Evolutionary conservation across 2,113 vertebrate species (phyloP).

Genomic region (Zosterops pallidus): DNA sequence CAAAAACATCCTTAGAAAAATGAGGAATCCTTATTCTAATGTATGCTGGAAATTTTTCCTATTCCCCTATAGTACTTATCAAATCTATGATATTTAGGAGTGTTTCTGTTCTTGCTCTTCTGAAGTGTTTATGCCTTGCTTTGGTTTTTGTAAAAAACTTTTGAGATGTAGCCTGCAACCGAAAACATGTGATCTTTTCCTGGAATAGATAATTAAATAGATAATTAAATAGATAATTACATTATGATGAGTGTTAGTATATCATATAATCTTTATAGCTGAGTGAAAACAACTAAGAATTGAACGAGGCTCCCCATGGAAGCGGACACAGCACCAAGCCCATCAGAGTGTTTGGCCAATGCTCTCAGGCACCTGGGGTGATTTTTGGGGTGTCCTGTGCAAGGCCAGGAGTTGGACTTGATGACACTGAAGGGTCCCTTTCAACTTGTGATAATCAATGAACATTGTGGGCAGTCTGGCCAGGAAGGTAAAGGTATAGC

Average conservation of each 20-base stretch:
- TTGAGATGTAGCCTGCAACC: neutral
- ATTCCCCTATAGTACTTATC: neutral
- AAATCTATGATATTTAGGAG: neutral
- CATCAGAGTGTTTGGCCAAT: neutral
- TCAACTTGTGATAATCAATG: fast-evolving
- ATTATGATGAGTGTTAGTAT: neutral
- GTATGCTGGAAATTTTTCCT: neutral
- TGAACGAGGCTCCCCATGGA: neutral
- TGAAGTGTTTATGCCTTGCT: neutral
- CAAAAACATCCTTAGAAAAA: neutral
- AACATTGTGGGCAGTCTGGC: neutral
- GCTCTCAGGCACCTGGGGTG: neutral
- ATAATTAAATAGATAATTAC: neutral
- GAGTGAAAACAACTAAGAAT: neutral
- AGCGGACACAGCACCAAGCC: neutral
- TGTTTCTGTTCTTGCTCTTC: neutral
- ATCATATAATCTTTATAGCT: neutral
- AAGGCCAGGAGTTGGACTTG: neutral
- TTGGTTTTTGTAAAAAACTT: neutral
- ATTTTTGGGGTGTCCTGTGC: neutral
- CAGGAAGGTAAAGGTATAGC: neutral
- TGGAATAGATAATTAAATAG: neutral
- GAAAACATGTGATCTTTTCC: neutral
- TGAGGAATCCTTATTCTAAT: neutral
- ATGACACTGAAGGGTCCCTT: neutral